Base-by-base conservation (phyloP, 2,888 invertebrate species). In the Rhorus exstirpatorius region DNA sequence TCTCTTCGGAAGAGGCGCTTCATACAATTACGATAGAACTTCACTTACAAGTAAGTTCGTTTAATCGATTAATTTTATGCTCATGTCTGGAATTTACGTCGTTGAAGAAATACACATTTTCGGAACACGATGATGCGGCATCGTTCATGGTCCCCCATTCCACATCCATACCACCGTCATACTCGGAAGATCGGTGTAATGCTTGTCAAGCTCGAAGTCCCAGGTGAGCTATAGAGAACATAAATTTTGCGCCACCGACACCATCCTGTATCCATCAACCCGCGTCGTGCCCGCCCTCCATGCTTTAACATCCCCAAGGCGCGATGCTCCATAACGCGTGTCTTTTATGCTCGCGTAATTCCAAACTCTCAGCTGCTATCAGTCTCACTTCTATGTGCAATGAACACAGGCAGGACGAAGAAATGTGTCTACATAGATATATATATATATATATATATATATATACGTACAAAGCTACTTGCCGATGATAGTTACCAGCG, bases 311-410 rank as follows among this genome's bases (percentile, higher is more conserved):
- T 53, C 53, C 75, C 68, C 68, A 53, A 55, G 63, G 75, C 70
- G 53, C 53, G 68, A 58, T 68, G 35, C 63, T 44, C 44, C n/a
- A 70, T 70, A 80, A 75, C 80, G 74, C 75, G 74, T 70, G 74
- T 61, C 80, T 75, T 80, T 70, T 80, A 80, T 80, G 70, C 80
- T 63, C 80, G 61, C 60, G 68, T 80, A 75, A 80, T 80, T 75
- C 55, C 63, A 19, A 80, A 63, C 74, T 75, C 55, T 53, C 67
- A 49, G 68, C 61, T 67, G 61, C 35, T 74, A n/a, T 44, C 38
- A 68, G 31, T 19, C 12, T 67, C 58, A 6, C 24, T 53, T 51
- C 41, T 26, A 44, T 41, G 65, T 44, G 68, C 60, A 60, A n/a
- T 26, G 51, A 38, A 35, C 14, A 35, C n/a, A 14, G 35, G 12